phyloP scores from a whole-genome alignment of 2,797 vertebrate genomes.

The Xiphorhynchus erythropygius region DNA sequence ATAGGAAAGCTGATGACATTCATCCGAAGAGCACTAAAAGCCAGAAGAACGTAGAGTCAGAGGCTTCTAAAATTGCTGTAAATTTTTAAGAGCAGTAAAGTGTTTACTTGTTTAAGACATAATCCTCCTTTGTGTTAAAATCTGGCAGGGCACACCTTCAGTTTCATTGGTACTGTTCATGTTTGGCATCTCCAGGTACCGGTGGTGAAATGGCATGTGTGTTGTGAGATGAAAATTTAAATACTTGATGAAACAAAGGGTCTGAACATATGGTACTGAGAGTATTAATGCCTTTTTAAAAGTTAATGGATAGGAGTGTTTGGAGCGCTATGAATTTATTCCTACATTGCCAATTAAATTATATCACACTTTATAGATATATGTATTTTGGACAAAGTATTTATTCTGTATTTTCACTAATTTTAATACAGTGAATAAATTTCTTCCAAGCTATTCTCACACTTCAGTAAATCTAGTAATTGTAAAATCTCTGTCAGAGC shows the following conservation, averaged over 20 bases:
- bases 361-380: not conserved
- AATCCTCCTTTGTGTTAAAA: not conserved
- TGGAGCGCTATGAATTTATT: not conserved
- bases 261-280: too few relatives aligned
- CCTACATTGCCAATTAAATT: not conserved
- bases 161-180: rapidly evolving
- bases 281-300: not conserved
- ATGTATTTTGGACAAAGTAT: conserved; percentile 51
- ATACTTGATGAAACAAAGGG: not conserved
- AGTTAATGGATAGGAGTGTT: not conserved
- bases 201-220: rapidly evolving
- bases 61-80: not conserved
- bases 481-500: not conserved
- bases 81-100: not conserved
- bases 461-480: not conserved
- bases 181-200: not conserved
- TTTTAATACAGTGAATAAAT: conserved; percentile 20
- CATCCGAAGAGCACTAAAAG: not conserved
- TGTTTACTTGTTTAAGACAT: not conserved
- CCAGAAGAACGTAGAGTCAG: not conserved
- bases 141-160: not conserved
- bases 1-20: conserved; percentile 31
- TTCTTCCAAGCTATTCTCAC: not conserved
- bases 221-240: not conserved
- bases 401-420: conserved; percentile 55